phyloP scores from a whole-genome alignment of 2,888 invertebrate species.

The Aporophyla lueneburgensis region DNA sequence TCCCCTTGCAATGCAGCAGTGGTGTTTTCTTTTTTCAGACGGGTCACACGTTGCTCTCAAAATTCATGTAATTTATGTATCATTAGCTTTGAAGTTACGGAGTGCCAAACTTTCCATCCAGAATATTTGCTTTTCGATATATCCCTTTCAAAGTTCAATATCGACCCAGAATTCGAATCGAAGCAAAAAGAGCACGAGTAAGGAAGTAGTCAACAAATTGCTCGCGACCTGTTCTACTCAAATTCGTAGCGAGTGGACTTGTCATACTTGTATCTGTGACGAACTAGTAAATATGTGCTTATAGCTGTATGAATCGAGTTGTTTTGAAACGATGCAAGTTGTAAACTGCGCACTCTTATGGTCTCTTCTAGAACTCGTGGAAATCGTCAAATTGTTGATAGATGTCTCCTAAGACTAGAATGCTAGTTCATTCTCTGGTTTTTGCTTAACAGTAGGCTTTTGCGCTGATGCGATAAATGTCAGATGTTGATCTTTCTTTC shows the following conservation, averaged over 20 bases:
- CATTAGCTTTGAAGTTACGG: background rate
- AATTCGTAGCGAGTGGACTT: constrained; percentile 65
- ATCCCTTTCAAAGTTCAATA: constrained; percentile 14
- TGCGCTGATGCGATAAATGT: background rate
- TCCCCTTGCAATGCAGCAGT: background rate
- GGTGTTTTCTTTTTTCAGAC: background rate
- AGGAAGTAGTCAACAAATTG: constrained; percentile 63
- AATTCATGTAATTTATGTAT: background rate
- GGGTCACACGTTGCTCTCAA: too few species aligned
- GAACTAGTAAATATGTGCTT: constrained; percentile 29
- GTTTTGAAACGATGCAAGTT: background rate
- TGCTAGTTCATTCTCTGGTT: background rate
- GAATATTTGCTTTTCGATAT: background rate
- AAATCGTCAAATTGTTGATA: too few species aligned
- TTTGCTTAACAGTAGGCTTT: background rate
- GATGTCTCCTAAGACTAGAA: too few species aligned
- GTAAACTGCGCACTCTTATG: background rate
- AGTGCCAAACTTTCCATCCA: background rate
- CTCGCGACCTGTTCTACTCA: constrained; percentile 60
- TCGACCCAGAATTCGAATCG: constrained; percentile 3
- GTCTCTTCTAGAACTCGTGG: background rate
- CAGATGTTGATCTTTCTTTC: background rate
- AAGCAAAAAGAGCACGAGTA: constrained; percentile 42
- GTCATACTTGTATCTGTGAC: constrained; percentile 31
- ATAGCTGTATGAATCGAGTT: background rate